phyloP scores from a whole-genome alignment of 2,888 invertebrate genomes.

The Caenorhabditis afra region DNA sequence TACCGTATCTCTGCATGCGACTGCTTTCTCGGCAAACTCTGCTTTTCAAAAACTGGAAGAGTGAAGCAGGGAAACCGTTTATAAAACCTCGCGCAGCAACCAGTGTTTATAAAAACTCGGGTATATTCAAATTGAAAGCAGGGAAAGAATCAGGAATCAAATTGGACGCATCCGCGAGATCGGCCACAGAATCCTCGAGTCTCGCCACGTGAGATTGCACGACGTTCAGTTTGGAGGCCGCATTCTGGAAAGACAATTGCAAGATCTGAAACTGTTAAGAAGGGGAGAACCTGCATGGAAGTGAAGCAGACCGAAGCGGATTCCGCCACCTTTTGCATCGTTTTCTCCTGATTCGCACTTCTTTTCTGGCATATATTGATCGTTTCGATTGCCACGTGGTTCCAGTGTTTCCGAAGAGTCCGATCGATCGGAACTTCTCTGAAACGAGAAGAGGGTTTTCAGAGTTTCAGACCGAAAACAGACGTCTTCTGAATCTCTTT shows the following conservation, averaged over 20 bases:
- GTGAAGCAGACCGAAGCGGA: conserved; percentile 41
- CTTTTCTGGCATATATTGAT: conserved; percentile 16
- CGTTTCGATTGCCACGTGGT: conserved; percentile 15
- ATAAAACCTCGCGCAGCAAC: background rate
- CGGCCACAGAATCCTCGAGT: conserved; percentile 54
- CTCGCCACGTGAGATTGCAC: conserved; percentile 37
- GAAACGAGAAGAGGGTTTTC: too few relatives aligned
- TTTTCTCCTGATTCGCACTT: conserved; percentile 28
- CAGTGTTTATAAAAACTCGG: conserved; percentile 21
- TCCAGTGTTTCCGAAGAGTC: conserved; percentile 37
- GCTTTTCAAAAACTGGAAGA: conserved; percentile 31
- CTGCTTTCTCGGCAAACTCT: background rate
- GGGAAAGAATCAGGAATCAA: conserved; percentile 26
- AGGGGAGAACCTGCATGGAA: conserved; percentile 26
- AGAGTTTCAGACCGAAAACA: background rate
- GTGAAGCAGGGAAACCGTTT: background rate
- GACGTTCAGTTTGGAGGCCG: conserved; percentile 38
- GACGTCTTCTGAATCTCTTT: too few relatives aligned
- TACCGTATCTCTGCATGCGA: background rate
- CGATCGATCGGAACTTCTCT: conserved; percentile 13
- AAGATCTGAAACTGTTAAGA: background rate
- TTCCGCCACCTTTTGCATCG: conserved; percentile 42
- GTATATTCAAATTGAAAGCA: conserved; percentile 24
- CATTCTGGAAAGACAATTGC: conserved; percentile 29
- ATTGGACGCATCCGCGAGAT: conserved; percentile 41